Evolutionary conservation across 2,888 invertebrate genomes (phyloP).

Genomic region (Cataglyphis albicans): DNA sequence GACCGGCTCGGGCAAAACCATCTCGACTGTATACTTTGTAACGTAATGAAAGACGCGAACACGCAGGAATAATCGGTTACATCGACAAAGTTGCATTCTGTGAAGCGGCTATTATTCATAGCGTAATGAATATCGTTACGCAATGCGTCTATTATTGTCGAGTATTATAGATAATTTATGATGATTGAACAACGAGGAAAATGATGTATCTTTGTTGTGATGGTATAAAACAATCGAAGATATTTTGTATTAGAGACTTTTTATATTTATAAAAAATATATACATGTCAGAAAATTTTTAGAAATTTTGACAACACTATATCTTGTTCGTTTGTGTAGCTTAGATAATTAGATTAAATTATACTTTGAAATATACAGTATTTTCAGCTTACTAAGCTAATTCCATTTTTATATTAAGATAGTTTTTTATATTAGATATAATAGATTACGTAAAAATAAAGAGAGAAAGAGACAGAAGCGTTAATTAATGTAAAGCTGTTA

Average conservation of each 20-base stretch:
- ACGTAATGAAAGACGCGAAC: conserved; percentile 53
- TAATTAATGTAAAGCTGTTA: conserved; percentile 21
- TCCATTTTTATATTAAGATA: conserved; percentile 23
- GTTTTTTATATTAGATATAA: background rate
- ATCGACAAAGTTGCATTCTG: conserved; percentile 33
- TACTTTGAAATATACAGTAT: background rate
- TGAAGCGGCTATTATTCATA: conserved; percentile 39
- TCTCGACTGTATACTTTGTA: conserved; percentile 52
- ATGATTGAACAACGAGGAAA: conserved; percentile 36
- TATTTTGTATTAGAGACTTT: background rate
- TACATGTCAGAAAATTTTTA: background rate
- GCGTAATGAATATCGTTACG: conserved; percentile 53
- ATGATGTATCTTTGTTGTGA: conserved; percentile 5
- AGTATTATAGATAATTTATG: conserved; percentile 23
- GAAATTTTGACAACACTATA: background rate
- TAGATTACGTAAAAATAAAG: background rate
- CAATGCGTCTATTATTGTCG: conserved; percentile 50
- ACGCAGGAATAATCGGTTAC: conserved; percentile 54
- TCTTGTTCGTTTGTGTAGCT: background rate
- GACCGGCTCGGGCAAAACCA: conserved; percentile 41
- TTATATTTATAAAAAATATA: background rate
- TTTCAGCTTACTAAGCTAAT: conserved; percentile 27
- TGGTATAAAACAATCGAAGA: background rate
- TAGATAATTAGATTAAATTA: background rate
- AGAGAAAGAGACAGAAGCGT: background rate